Base-by-base conservation (phyloP, 2,888 invertebrate genomes). In the Ypsolopha sequella region DNA sequence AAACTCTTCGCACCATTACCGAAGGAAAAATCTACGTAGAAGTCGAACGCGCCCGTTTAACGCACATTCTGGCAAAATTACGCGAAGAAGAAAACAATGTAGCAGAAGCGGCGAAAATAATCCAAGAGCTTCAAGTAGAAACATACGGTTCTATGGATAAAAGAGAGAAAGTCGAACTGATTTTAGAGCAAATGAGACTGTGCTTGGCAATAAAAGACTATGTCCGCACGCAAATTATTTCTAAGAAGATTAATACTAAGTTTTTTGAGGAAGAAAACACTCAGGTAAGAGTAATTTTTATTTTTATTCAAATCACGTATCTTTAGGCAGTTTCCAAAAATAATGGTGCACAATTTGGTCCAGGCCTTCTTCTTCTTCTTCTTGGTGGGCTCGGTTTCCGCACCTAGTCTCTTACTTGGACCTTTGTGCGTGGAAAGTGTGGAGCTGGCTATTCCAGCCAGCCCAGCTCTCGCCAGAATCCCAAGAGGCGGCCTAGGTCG, bases 21-120 rank as follows among this genome's bases (percentile, higher is more conserved):
- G 98, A 98, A 71, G 99, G 99, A 58, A 99, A 99, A 91, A 99
- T 99, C 59, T 99, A 99, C 75, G 99, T 99, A n/a, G 99, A 99
- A 89, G 98, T 98, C 7, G 99, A 99, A 79, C 89, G 99, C 64
- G 99, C 99, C 6, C 90, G 99, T 51, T 86, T 99, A 6, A 99
- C 99, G 0, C 95, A 97, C 65, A 95, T 93, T 60, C 78, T 97
- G 55, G 95, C 95, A 0, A 91, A 94, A 69, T 92, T 95, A 52
- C 92, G 95, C 57, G 94, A 97, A 66, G 91, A 92, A 1, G 95
- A 95, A 68, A 93, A 92, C 11, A 92, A 97, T 73, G 89, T 96
- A 1, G 88, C 92, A 6, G 97, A 95, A 64, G 99, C 99, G 11
- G 97, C 97, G 0, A 91, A 93, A 58, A 95, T 98, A 51, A 93